Conservation (phyloP, 2,113 vertebrate species). For the mouse (Mus musculus) region GRCm39 chr7:71146001-71146500, state of each 20-base stretch:
- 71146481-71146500: fast-evolving
- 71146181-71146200: neutral
- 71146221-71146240: neutral
- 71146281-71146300: neutral
- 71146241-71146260: neutral
- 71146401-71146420: neutral
- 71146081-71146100: neutral
- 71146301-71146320: neutral
- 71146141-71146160: neutral
- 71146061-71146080: neutral
- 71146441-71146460: too few relatives aligned
- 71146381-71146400: neutral
- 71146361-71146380: neutral
- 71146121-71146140: neutral
- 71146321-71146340: neutral
- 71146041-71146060: neutral
- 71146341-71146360: neutral
- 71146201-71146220: neutral
- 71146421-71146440: neutral
- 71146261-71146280: neutral
- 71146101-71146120: too few relatives aligned
- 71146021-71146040: neutral
- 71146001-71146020: neutral
- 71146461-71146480: too few relatives aligned
- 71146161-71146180: neutral